A percentile compares a stretch with the other conserved stretches of the same genome.
These are phyloP conservation scores for Aphaenogaster ashmeadi DNA, from an alignment of 1,140 invertebrate species.

Conservation along the genomic window DNA sequence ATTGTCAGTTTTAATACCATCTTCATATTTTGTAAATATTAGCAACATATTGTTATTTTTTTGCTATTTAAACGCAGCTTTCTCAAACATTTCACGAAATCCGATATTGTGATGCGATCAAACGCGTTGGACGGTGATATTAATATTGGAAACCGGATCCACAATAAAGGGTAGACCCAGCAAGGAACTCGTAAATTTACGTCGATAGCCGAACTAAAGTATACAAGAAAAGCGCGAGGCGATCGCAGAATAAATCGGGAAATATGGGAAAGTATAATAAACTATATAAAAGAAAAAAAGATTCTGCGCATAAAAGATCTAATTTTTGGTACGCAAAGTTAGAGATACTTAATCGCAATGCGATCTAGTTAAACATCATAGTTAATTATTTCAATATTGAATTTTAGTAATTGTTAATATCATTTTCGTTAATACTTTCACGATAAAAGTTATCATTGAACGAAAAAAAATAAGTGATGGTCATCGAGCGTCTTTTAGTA, in stretches of 20 bases:
- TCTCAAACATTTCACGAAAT: slow-evolving; percentile 40
- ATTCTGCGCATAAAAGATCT: neutral
- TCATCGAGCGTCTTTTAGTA: neutral
- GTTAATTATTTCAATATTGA: slow-evolving; percentile 3
- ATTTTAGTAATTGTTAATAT: neutral
- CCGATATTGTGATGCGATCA: slow-evolving; percentile 62
- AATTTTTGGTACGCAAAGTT: neutral
- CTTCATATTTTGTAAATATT: slow-evolving; percentile 38
- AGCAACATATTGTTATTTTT: slow-evolving; percentile 27
- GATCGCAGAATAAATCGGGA: slow-evolving; percentile 29
- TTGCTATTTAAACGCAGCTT: slow-evolving; percentile 18
- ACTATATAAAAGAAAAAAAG: slow-evolving; percentile 7
- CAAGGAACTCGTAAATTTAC: slow-evolving; percentile 69
- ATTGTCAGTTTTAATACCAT: neutral
- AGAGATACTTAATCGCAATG: neutral
- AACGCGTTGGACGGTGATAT: slow-evolving; percentile 59
- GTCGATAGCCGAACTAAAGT: slow-evolving; percentile 54
- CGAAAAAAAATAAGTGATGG: neutral
- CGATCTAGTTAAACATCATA: neutral
- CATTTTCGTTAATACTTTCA: neutral
- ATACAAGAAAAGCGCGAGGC: slow-evolving; percentile 27
- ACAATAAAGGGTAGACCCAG: slow-evolving; percentile 53
- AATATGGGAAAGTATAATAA: neutral
- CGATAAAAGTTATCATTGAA: slow-evolving; percentile 21
- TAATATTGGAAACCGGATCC: slow-evolving; percentile 68